Base-by-base conservation (phyloP, 37 sponge, comb jelly and placozoan genomes). In the Mnemiopsis leidyi region DNA sequence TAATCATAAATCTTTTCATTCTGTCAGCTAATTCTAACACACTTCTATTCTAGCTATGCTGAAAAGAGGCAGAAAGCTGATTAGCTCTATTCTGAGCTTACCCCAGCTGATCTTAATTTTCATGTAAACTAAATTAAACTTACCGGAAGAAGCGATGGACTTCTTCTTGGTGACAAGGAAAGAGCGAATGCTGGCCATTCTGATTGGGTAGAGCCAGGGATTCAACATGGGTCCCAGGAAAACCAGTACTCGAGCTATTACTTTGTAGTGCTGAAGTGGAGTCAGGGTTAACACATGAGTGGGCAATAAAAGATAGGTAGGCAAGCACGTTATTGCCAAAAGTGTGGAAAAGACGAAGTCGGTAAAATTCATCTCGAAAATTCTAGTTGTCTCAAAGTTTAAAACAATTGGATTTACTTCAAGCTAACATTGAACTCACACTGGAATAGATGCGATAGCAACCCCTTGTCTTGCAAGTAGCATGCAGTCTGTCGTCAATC, bases 181-280 rank as follows among this genome's bases (percentile, higher is more conserved):
- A 5, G 39, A 36, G 2, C 90, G 9, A 25, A 85, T 85, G 90
- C 90, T 85, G 2, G 90, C 90, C 90, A 85, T 85, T 26, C 90
- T 26, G 48, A 85, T 85, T 23, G 90, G 90, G 48, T 85, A 85
- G 48, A 85, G 39, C 90, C 90, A 85, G 28, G 90, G 90, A 61
- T 85, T 85, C 61, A 85, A n/a, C 61, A 85, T 38, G 40, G 90
- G 90, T 39, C 90, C 90, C 90, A 85, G 90, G 90, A 85, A 40
- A 3, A 85, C 61, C 39, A 85, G 36, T 3, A 77, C 79, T 20
- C 32, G 26, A 36, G 79, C 36, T 34, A 77, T 77, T 9, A 77
- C 32, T 0, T 34, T 26, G 79, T 77, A 77, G 20, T 77, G 26
- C 79, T 77, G 79, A 77, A 77, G 18, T 31, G 9, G 2, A 69